Base-by-base conservation (phyloP, 2,113 vertebrate genomes). In the Solenodon paradoxus region DNA sequence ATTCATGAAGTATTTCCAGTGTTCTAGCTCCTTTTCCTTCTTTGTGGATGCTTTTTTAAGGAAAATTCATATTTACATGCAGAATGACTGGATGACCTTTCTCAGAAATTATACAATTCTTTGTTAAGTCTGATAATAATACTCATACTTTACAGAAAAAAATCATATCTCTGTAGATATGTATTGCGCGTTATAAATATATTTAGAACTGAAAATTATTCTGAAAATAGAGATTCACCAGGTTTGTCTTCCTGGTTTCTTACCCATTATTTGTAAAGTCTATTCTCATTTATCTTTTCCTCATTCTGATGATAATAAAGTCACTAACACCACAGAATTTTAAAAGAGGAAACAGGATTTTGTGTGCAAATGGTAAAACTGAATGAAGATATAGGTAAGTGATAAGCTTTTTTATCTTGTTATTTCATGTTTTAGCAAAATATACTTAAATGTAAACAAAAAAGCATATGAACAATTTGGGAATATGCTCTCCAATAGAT, bases 401-500 rank as follows among this genome's bases (percentile, higher is more conserved):
- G 2, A 35, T 64, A 15, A 77, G 0, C 0, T 4, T 38, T 38
- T 30, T 84, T 72, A 59, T 38, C 93, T 94, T 83, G 15, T 13
- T 35, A 40, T 92, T 81, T 24, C n/a, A 20, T 4, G 5, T 74
- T 92, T 74, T 72, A 82, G 89, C 24, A 59, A 92, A 90, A 49
- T 42, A 20, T 13, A 49, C 1, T 13, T 88, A 35, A 69, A 30
- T 24, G 13, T n/a, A 83, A 78, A 95, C 30, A 42, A 81, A 55
- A 12, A 35, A 78, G 59, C 63, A 66, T 40, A 40, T 64, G 4
- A 1, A 20, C 38, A 53, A 90, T 49, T 78, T 55, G 28, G 7
- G 1, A 94, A 55, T 80, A 22, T 24, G 15, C 63, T 86, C 83
- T n/a, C 97, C 97, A 94, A 98, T 95, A 98, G 97, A 97, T 97